Conservation (phyloP, 1,140 invertebrate species). For the Eubasilissa regina region DNA sequence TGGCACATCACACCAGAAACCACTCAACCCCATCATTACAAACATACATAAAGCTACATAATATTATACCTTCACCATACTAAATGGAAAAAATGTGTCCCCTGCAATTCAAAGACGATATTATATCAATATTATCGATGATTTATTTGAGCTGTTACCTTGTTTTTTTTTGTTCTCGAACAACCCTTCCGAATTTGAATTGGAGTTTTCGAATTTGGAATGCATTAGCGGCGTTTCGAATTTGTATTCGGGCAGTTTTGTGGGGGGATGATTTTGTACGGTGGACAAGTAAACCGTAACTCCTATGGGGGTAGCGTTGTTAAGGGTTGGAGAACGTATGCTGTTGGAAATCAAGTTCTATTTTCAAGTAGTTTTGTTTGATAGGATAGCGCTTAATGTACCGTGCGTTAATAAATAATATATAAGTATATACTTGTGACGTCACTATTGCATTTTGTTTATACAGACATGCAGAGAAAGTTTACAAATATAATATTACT, state of each 20-base stretch:
- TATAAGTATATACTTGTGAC: neutral
- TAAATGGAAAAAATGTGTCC: constrained; percentile 9
- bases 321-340: neutral
- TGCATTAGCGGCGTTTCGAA: constrained; percentile 36
- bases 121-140: constrained; percentile 36
- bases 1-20: neutral
- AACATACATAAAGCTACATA: neutral
- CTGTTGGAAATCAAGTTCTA: no score
- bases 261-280: neutral
- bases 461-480: no score
- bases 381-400: neutral
- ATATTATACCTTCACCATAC: neutral
- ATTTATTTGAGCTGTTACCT: constrained; percentile 25
- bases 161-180: constrained; percentile 6
- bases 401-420: neutral
- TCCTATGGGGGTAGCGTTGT: neutral
- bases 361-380: no score
- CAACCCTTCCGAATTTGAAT: constrained; percentile 32
- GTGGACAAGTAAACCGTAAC: neutral
- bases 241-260: constrained; percentile 8
- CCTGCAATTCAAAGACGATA: constrained; percentile 19
- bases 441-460: no score
- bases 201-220: constrained; percentile 20
- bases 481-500: no score
- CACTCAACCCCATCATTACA: constrained; percentile 27